Evolutionary conservation across 2,888 invertebrate species (phyloP).

Genomic region (Himalopsyche anomala): DNA sequence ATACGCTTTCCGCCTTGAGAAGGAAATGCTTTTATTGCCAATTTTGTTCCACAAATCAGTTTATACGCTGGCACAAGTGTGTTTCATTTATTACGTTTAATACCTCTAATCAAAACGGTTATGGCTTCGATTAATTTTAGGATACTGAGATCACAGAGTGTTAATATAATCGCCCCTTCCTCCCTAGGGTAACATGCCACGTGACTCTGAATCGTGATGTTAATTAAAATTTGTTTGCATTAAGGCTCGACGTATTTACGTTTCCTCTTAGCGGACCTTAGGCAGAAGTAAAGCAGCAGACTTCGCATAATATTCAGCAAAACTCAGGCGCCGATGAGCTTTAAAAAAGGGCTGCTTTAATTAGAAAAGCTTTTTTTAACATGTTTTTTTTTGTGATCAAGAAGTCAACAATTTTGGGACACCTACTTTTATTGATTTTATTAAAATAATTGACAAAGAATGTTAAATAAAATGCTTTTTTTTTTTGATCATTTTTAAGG

Average conservation of each 20-base stretch:
- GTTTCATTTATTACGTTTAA: constrained; percentile 27
- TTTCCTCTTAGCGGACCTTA: constrained; percentile 31
- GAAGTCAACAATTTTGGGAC: not conserved
- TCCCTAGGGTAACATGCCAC: constrained; percentile 38
- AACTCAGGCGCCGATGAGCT: not conserved
- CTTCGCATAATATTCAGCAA: constrained; percentile 17
- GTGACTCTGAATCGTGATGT: constrained; percentile 57
- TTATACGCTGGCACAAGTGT: constrained; percentile 32
- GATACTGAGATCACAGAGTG: constrained; percentile 37
- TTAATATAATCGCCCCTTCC: constrained; percentile 29
- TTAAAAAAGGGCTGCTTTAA: not conserved
- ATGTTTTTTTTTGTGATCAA: not conserved
- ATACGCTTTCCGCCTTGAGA: too few relatives aligned
- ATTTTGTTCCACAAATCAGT: constrained; percentile 3
- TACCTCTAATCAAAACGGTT: constrained; percentile 40
- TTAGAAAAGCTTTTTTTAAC: not conserved
- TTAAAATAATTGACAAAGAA: too few relatives aligned
- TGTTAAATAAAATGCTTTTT: too few relatives aligned
- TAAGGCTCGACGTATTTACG: constrained; percentile 55
- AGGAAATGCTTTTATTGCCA: too few relatives aligned
- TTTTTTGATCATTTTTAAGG: too few relatives aligned
- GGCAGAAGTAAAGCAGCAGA: not conserved
- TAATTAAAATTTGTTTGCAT: constrained; percentile 61
- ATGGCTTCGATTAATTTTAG: constrained; percentile 42
- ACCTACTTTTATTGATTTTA: not conserved